A percentile compares a stretch with the other conserved stretches of the same genome.
Conservation (phyloP, 2,888 invertebrate genomes). For the Pandemis heparana region DNA sequence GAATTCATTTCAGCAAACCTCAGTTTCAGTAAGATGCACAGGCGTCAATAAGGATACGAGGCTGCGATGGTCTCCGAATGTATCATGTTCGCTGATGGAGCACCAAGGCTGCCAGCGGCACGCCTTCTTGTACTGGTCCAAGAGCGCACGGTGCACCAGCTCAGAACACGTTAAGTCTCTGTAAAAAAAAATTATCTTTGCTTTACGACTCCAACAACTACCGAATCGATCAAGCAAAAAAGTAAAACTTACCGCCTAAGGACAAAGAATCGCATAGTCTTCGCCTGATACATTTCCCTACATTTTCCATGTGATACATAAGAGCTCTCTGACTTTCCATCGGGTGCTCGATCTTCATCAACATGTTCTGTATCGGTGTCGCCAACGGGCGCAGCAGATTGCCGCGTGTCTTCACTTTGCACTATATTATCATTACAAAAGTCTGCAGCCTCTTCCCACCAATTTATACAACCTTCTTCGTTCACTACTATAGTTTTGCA, state of each 20-base stretch:
- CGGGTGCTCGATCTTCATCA: slow-evolving; percentile 47
- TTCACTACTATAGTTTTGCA: slow-evolving; percentile 65
- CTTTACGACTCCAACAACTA: not conserved
- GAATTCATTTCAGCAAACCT: slow-evolving; percentile 57
- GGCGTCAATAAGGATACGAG: slow-evolving; percentile 72
- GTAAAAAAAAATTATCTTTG: slow-evolving; percentile 22
- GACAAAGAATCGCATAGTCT: slow-evolving; percentile 69
- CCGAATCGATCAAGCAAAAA: not conserved
- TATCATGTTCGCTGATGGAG: slow-evolving; percentile 69
- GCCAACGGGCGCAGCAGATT: slow-evolving; percentile 42
- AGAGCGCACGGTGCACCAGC: slow-evolving; percentile 65
- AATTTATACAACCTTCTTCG: slow-evolving; percentile 67
- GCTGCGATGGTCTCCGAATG: slow-evolving; percentile 72
- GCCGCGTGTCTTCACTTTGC: slow-evolving; percentile 43
- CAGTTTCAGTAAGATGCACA: slow-evolving; percentile 68
- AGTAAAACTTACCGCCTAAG: slow-evolving; percentile 62
- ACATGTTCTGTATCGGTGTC: slow-evolving; percentile 41
- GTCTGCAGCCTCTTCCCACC: slow-evolving; percentile 53
- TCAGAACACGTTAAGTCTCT: slow-evolving; percentile 75
- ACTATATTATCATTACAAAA: slow-evolving; percentile 50
- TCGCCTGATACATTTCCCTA: slow-evolving; percentile 64
- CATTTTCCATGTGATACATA: slow-evolving; percentile 63
- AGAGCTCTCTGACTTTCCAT: slow-evolving; percentile 59
- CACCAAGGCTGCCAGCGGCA: slow-evolving; percentile 78
- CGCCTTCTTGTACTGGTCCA: slow-evolving; percentile 64